phyloP scores from a whole-genome alignment of 2,113 vertebrate species.

The Chionodraco myersi region DNA sequence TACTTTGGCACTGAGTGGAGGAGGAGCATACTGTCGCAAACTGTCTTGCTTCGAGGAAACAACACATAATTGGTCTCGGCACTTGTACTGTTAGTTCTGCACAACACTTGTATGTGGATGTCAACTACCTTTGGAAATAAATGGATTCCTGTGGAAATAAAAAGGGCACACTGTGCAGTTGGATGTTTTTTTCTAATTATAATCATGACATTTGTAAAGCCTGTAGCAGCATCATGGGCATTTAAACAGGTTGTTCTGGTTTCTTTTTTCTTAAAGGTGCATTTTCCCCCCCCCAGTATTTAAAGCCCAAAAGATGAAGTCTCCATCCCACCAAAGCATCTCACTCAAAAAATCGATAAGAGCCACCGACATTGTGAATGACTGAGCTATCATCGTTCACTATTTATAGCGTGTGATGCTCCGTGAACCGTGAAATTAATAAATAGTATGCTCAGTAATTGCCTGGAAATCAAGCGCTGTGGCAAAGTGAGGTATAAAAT shows the following conservation, averaged over 20 bases:
- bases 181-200: conserved; percentile 35
- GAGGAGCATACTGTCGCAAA: conserved; percentile 34
- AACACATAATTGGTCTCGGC: conserved; percentile 69
- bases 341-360: conserved; percentile 80
- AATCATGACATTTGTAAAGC: conserved; percentile 47
- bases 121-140: conserved; percentile 61
- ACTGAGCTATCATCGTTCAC: conserved; percentile 81
- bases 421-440: conserved; percentile 86
- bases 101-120: conserved; percentile 55
- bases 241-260: conserved; percentile 3
- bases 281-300: conserved; percentile 20
- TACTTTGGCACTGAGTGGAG: conserved; percentile 51
- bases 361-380: conserved; percentile 75
- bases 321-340: conserved; percentile 64
- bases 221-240: conserved; percentile 1
- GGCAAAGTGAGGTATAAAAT: conserved; percentile 81
- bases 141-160: conserved; percentile 58
- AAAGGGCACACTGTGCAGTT: conserved; percentile 35
- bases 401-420: conserved; percentile 85
- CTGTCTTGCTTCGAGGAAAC: conserved; percentile 64
- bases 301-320: conserved; percentile 55
- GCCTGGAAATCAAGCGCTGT: conserved; percentile 81
- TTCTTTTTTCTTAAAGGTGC: not conserved
- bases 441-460: conserved; percentile 86
- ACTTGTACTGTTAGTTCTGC: conserved; percentile 61